phyloP scores from a whole-genome alignment of 2,113 vertebrate species.

The Chaetodon auriga region DNA sequence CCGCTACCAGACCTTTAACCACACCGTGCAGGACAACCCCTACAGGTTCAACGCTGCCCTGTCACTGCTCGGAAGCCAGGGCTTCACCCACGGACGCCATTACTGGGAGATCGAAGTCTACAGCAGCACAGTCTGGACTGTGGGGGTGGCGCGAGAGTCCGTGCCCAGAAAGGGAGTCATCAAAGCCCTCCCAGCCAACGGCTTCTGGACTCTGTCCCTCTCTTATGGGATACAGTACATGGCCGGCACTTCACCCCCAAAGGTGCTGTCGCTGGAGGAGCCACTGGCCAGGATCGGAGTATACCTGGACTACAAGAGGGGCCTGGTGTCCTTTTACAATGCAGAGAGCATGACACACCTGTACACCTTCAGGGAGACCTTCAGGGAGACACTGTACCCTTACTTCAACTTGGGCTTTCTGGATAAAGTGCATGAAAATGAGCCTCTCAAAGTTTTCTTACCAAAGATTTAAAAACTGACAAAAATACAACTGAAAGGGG shows the following conservation, averaged over 20 bases:
- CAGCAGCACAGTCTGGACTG: slow-evolving; percentile 87
- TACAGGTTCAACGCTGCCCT: slow-evolving; percentile 85
- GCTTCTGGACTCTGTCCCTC: slow-evolving; percentile 88
- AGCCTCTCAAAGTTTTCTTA: slow-evolving; percentile 87
- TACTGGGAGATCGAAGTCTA: slow-evolving; percentile 89
- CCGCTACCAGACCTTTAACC: slow-evolving; percentile 86
- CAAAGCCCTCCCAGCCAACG: slow-evolving; percentile 85
- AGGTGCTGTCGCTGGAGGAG: slow-evolving; percentile 83
- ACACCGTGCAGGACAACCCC: slow-evolving; percentile 83
- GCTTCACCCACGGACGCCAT: slow-evolving; percentile 85
- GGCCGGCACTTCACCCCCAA: slow-evolving; percentile 85
- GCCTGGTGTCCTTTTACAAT: slow-evolving; percentile 87
- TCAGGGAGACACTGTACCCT: slow-evolving; percentile 84
- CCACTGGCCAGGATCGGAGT: slow-evolving; percentile 82
- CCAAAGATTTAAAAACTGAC: slow-evolving; percentile 81
- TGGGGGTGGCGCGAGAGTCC: slow-evolving; percentile 85
- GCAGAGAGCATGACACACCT: slow-evolving; percentile 87
- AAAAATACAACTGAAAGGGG: not conserved
- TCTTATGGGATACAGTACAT: slow-evolving; percentile 88
- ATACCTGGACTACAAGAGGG: slow-evolving; percentile 86
- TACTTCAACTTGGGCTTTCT: slow-evolving; percentile 87
- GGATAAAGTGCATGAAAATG: slow-evolving; percentile 87
- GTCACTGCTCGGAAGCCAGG: slow-evolving; percentile 85
- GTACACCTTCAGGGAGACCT: slow-evolving; percentile 85
- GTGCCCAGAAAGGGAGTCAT: slow-evolving; percentile 86